Percentiles rank a stretch among this genome's conserved stretches.
Conservation (phyloP, 2,888 invertebrate genomes). For the Odontocolon sp. region DNA sequence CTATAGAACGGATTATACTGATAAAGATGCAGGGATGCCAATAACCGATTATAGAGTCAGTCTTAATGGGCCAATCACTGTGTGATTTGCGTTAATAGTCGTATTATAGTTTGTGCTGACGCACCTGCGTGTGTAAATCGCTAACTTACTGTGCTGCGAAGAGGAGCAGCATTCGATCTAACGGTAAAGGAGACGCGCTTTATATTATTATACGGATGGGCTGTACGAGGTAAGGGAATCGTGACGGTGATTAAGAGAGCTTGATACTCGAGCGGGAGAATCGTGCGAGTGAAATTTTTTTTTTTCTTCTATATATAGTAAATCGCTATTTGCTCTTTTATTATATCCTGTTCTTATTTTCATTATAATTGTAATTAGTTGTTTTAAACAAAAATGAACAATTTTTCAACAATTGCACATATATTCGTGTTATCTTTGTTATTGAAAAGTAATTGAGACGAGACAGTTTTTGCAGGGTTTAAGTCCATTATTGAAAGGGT, state of each 20-base stretch:
- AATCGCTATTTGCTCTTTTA: constrained; percentile 13
- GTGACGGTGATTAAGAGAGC: constrained; percentile 56
- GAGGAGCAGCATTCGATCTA: constrained; percentile 30
- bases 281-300: constrained; percentile 34
- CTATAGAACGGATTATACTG: not conserved
- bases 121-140: constrained; percentile 55
- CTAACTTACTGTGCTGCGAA: constrained; percentile 16
- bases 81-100: too few species aligned
- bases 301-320: not conserved
- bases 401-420: too few species aligned
- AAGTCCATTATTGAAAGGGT: not conserved
- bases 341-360: constrained; percentile 31
- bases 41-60: too few species aligned
- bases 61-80: too few species aligned
- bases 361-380: too few species aligned
- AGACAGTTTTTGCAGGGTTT: too few species aligned
- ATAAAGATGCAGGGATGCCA: too few species aligned
- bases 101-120: too few species aligned
- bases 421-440: too few species aligned
- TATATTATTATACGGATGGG: constrained; percentile 7
- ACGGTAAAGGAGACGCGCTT: constrained; percentile 50
- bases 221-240: constrained; percentile 39
- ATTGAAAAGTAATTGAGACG: too few species aligned
- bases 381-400: too few species aligned
- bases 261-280: constrained; percentile 58